Evolutionary conservation across 2,888 invertebrate genomes (phyloP).

Genomic region (Mythimna pallens): DNA sequence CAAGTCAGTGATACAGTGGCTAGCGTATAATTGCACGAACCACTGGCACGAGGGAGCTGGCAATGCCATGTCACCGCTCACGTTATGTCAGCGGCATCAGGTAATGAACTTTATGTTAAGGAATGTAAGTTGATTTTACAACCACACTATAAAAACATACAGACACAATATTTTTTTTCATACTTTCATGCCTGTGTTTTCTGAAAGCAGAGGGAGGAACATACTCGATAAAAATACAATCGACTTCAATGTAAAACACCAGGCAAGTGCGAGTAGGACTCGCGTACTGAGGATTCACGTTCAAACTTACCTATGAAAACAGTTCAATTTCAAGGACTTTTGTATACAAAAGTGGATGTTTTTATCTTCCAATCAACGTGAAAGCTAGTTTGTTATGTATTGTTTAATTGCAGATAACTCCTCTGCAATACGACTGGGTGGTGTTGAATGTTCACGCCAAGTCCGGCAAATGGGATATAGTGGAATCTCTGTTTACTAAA

Average conservation of each 20-base stretch:
- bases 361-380: background rate
- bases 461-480: constrained; percentile 91
- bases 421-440: constrained; percentile 93
- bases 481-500: constrained; percentile 91
- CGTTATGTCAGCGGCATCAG: constrained; percentile 90
- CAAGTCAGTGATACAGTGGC: constrained; percentile 87
- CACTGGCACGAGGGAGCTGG: constrained; percentile 90
- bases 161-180: too few relatives aligned
- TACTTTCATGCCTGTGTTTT: too few relatives aligned
- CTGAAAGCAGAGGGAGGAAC: too few relatives aligned
- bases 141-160: too few relatives aligned
- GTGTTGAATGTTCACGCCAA: constrained; percentile 92
- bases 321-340: too few relatives aligned
- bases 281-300: too few relatives aligned
- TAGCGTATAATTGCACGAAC: constrained; percentile 87
- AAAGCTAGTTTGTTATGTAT: background rate
- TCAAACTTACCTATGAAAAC: too few relatives aligned
- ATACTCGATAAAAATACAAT: too few relatives aligned
- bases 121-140: background rate
- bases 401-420: constrained; percentile 81
- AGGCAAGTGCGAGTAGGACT: too few relatives aligned
- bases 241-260: too few relatives aligned
- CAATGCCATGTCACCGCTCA: constrained; percentile 89
- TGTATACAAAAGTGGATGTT: too few relatives aligned
- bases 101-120: constrained; percentile 63